Evolutionary conservation across 2,797 vertebrate species (phyloP).

Genomic region (Dicrostonyx torquatus): DNA sequence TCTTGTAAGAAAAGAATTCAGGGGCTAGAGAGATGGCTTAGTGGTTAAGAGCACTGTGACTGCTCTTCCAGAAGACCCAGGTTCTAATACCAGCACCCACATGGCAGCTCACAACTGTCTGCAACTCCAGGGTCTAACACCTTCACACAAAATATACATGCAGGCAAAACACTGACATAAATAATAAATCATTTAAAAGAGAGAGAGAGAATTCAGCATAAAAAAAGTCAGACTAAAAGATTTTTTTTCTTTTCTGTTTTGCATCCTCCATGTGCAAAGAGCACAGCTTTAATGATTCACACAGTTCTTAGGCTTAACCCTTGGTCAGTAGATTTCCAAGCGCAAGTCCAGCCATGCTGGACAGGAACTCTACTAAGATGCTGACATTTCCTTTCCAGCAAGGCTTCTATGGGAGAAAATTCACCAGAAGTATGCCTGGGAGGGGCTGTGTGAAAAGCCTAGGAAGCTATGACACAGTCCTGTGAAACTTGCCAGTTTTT

Average conservation of each 20-base stretch:
- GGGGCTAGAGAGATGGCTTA: no score
- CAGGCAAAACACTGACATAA: no score
- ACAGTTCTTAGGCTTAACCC: slow-evolving; percentile 69
- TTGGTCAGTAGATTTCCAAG: slow-evolving; percentile 61
- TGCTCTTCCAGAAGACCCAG: no score
- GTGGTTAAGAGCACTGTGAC: no score
- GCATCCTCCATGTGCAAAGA: slow-evolving; percentile 65
- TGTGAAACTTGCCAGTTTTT: slow-evolving; percentile 49
- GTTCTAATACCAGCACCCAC: no score
- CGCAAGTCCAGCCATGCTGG: slow-evolving; percentile 70
- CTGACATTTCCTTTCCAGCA: slow-evolving; percentile 48
- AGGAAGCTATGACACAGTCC: slow-evolving; percentile 59
- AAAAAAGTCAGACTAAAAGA: slow-evolving; percentile 69
- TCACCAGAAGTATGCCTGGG: slow-evolving; percentile 23
- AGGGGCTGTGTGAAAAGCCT: slow-evolving; percentile 55
- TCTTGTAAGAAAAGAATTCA: slow-evolving; percentile 31
- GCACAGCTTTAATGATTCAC: slow-evolving; percentile 52
- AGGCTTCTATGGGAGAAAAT: slow-evolving; percentile 40
- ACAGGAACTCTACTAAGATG: slow-evolving; percentile 57
- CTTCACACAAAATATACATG: no score
- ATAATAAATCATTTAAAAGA: no score
- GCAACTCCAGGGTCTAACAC: no score
- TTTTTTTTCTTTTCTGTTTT: slow-evolving; percentile 2
- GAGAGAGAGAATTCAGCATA: slow-evolving; percentile 37
- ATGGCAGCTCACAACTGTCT: no score